Percentiles rank a stretch among this genome's conserved stretches.
Evolutionary conservation across 2,888 invertebrate species (phyloP).

Genomic region (Cheilosia urbana): DNA sequence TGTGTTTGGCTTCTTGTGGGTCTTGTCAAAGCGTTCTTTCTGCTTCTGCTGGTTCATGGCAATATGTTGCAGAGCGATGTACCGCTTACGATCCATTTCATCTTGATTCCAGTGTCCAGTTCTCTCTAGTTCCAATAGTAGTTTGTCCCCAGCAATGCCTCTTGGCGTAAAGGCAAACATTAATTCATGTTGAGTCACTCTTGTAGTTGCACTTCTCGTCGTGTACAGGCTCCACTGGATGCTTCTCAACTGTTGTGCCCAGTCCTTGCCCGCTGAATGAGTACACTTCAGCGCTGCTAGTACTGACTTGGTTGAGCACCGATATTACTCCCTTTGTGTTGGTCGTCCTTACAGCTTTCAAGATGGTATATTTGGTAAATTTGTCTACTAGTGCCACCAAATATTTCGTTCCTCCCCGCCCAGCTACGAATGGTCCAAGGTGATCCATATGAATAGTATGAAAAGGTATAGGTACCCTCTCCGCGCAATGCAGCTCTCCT

Average conservation of each 20-base stretch:
- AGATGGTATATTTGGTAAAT: constrained; percentile 25
- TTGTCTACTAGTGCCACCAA: constrained; percentile 25
- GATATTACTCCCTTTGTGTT: constrained; percentile 2
- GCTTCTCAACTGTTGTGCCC: constrained; percentile 8
- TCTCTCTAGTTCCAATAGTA: neutral
- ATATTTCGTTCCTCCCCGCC: constrained; percentile 1
- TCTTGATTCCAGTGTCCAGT: constrained; percentile 5
- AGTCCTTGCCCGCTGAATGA: constrained; percentile 1
- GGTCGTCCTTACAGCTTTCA: neutral
- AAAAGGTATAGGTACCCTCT: neutral
- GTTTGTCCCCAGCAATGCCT: constrained; percentile 11
- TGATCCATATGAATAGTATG: constrained; percentile 31
- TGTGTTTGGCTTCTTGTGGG: constrained; percentile 12
- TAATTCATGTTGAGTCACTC: constrained; percentile 1
- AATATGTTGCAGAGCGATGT: neutral
- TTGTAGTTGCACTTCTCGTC: constrained; percentile 1
- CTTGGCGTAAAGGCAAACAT: constrained; percentile 6
- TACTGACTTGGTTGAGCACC: constrained; percentile 16
- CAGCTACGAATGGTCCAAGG: constrained; percentile 22
- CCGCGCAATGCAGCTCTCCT: neutral
- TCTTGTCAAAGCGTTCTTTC: constrained; percentile 4
- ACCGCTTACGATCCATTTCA: constrained; percentile 13
- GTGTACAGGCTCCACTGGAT: constrained; percentile 1
- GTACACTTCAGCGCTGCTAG: constrained; percentile 41
- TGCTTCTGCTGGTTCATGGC: constrained; percentile 11